These are phyloP conservation scores for Epinephelus coioides DNA, from an alignment of 2,797 vertebrate species.

Conservation along the genomic window DNA sequence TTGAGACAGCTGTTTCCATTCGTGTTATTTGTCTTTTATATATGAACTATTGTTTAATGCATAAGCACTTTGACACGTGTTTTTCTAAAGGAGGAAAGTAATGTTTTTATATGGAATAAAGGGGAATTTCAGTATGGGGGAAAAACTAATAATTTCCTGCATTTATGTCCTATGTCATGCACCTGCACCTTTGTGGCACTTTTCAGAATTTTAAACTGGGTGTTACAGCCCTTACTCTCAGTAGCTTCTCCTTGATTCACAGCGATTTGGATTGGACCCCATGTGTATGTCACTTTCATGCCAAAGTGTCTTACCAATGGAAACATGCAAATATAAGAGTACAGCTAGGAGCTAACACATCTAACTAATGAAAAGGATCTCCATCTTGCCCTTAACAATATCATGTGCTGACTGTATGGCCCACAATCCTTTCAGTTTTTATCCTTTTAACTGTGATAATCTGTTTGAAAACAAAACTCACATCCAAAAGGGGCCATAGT, in stretches of 20 bases:
- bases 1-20: conserved; percentile 21
- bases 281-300: background rate
- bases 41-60: conserved; percentile 3
- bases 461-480: too few relatives aligned
- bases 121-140: background rate
- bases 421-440: too few relatives aligned
- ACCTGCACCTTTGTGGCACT: background rate
- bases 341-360: background rate
- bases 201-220: background rate
- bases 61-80: background rate
- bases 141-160: background rate
- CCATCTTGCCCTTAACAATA: background rate
- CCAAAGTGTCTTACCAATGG: background rate
- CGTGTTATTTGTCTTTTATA: conserved; percentile 2
- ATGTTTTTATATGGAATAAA: background rate
- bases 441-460: too few relatives aligned
- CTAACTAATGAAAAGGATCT: background rate
- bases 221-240: background rate
- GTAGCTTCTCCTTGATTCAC: background rate
- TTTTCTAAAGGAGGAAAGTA: background rate
- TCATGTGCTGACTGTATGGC: background rate
- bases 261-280: background rate
- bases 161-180: background rate
- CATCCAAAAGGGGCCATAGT: too few relatives aligned
- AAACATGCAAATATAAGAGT: background rate